A percentile compares a stretch with the other conserved stretches of the same genome.
phyloP scores from a whole-genome alignment of 2,797 vertebrate species.

The Mormyrus hasselquistii region DNA sequence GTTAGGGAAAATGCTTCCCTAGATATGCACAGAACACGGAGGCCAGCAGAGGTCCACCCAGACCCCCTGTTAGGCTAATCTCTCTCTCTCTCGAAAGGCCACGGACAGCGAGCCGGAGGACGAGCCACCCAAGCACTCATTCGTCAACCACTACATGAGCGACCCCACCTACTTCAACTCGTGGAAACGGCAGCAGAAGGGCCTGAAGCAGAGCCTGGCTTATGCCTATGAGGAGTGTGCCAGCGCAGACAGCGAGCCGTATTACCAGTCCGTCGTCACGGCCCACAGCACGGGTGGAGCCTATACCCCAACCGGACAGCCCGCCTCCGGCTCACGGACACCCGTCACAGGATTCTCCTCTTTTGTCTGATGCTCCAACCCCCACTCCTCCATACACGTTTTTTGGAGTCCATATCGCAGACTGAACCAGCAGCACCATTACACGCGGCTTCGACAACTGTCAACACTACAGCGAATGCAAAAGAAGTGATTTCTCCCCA shows the following conservation, averaged over 20 bases:
- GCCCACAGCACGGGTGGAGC: constrained; percentile 87
- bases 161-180: constrained; percentile 94
- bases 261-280: constrained; percentile 88
- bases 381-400: background rate
- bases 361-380: constrained; percentile 72
- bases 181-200: constrained; percentile 88
- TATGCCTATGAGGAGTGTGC: constrained; percentile 81
- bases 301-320: constrained; percentile 79
- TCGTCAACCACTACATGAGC: constrained; percentile 98
- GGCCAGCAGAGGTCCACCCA: background rate
- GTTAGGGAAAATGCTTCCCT: background rate
- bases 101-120: constrained; percentile 90
- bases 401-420: background rate
- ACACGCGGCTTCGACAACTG: background rate
- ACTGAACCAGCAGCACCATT: background rate
- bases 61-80: background rate
- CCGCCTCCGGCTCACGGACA: constrained; percentile 76
- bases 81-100: constrained; percentile 53
- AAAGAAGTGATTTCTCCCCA: background rate
- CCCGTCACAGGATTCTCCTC: constrained; percentile 94
- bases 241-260: constrained; percentile 69
- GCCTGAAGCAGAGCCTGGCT: constrained; percentile 59
- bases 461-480: background rate
- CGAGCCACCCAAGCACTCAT: constrained; percentile 84
- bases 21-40: background rate